Conservation (phyloP, 2,113 vertebrate species). For the Callospermophilus lateralis region DNA sequence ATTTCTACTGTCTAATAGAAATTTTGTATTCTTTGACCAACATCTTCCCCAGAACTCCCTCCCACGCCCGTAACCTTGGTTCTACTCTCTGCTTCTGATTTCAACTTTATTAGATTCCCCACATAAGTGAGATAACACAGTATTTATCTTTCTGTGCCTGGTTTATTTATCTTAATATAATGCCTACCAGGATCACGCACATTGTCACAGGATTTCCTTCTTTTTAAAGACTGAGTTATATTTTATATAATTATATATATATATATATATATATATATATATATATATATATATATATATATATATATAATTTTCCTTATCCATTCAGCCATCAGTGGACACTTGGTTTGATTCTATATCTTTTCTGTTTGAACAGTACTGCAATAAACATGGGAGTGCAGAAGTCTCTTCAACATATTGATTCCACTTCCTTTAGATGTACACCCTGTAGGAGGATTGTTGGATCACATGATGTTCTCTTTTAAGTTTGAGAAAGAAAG, state of each 20-base stretch:
- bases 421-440: neutral
- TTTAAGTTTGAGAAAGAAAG: neutral
- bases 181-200: neutral
- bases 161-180: neutral
- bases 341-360: neutral
- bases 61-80: neutral
- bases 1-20: too few species aligned
- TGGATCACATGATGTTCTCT: neutral
- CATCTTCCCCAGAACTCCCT: too few species aligned
- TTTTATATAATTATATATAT: too few species aligned
- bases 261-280: too few species aligned
- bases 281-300: too few species aligned
- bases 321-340: neutral
- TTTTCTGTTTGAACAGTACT: neutral
- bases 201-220: neutral
- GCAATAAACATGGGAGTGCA: neutral
- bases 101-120: neutral
- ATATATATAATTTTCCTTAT: neutral
- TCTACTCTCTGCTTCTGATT: neutral
- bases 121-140: neutral
- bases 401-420: neutral
- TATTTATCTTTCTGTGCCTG: neutral
- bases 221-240: neutral
- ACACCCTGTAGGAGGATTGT: neutral
- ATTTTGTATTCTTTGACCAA: too few species aligned